Conservation (phyloP, 2,797 vertebrate species). For the Xenops minutus region DNA sequence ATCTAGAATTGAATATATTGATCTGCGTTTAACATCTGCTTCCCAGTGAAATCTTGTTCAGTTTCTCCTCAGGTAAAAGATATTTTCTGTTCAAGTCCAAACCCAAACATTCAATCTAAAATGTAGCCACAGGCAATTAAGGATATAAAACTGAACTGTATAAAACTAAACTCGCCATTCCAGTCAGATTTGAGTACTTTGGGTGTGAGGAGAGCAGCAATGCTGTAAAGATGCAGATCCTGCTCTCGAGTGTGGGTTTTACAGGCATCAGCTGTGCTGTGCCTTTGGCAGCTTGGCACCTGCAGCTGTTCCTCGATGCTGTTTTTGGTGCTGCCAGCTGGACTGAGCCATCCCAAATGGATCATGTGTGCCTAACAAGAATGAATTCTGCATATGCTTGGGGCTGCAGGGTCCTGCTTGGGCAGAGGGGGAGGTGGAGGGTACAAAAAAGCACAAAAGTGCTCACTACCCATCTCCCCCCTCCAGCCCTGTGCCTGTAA, state of each 20-base stretch:
- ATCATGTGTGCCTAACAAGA: background rate
- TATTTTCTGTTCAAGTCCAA: background rate
- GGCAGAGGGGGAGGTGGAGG: background rate
- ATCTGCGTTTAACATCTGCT: background rate
- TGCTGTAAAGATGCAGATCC: background rate
- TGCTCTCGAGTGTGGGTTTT: background rate
- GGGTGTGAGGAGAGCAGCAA: background rate
- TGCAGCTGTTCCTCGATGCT: background rate
- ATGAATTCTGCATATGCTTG: background rate
- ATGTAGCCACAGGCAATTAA: background rate
- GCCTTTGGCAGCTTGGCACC: background rate
- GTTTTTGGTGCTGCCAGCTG: conserved; percentile 16
- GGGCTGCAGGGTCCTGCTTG: background rate
- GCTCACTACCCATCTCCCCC: rapidly evolving
- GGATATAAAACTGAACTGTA: background rate
- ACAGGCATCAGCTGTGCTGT: background rate
- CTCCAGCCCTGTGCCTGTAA: background rate
- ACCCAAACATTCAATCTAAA: background rate
- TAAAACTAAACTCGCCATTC: background rate
- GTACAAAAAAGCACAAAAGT: too few relatives aligned
- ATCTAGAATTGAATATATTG: background rate
- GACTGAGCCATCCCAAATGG: background rate
- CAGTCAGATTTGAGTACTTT: background rate
- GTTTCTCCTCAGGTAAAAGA: background rate
- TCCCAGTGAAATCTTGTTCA: background rate